Base-by-base conservation (phyloP, 1,140 invertebrate species). In the Araneus ventricosus region DNA sequence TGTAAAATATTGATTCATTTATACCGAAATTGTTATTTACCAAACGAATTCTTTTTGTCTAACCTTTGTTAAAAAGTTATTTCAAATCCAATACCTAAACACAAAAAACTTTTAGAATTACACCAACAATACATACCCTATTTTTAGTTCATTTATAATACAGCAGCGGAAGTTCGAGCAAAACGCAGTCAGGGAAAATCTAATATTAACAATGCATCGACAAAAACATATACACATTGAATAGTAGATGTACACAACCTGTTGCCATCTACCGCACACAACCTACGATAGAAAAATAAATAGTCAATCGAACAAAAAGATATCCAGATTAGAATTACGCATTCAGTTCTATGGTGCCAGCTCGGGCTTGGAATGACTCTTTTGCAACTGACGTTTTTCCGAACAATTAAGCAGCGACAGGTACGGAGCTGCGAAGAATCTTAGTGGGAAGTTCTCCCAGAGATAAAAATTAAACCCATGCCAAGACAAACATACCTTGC, bases 401-500 rank as follows among this genome's bases (percentile, higher is more conserved):
- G 27, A 75, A 37, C 70, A 75, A 75, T 75, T 75, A 75, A 10
- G n/a, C 27, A 67, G 24, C 63, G 10, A 14, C 63, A 67, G 24
- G 63, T 27, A 67, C 10, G 24, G 27, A 75, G 70, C 70, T 75
- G 70, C 8, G 17, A 75, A 30, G 8, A 75, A 75, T 75, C 14
- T 37, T 75, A 1, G 70, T 17, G 30, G 70, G 34, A 75, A 75
- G 70, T 75, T 75, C 27, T 75, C 27, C 6, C 0, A 17, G 57
- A 37, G 27, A 75, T 75, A 67, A 75, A 75, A 37, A 22, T 75
- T 75, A 75, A 75, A 75, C 70, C 70, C 30, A 14, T 75, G 34
- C 67, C 67, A 75, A 75, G 67, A 34, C 70, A 34, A 75, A 75
- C 70, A 75, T 75, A 34, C 70, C 70, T 75, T 20, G 30, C 70